Percentiles rank a stretch among this genome's conserved stretches.
These are phyloP conservation scores for Salvelinus alpinus DNA, from an alignment of 2,113 vertebrate species.

Conservation along the genomic window DNA sequence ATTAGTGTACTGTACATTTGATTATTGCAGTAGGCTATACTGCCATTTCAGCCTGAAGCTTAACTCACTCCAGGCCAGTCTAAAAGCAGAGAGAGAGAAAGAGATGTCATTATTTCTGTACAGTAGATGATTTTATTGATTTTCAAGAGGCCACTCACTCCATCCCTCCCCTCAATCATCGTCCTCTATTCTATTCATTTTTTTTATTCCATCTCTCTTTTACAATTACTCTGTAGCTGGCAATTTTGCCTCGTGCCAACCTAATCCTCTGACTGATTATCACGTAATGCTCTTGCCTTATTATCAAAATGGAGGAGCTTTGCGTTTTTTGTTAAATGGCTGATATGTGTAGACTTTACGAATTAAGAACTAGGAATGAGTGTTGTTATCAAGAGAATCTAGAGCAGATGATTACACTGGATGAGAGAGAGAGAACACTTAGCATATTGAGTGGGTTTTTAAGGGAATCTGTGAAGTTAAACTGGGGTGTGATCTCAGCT, in stretches of 20 bases:
- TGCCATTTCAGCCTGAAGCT: no score
- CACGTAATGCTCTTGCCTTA: conserved; percentile 65
- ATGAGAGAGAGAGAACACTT: conserved; percentile 51
- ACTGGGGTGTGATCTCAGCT: conserved; percentile 60
- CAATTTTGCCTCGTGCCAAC: conserved; percentile 49
- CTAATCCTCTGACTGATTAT: conserved; percentile 66
- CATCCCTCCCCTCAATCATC: conserved; percentile 65
- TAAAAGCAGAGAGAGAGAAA: no score
- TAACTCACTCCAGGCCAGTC: no score
- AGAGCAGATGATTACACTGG: conserved; percentile 45
- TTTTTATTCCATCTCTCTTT: conserved; percentile 54
- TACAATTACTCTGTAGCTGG: conserved; percentile 51
- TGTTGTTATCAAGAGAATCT: conserved; percentile 53
- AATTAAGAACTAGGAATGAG: conserved; percentile 41
- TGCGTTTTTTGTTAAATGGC: conserved; percentile 55
- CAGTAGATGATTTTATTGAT: conserved; percentile 68
- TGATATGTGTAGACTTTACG: conserved; percentile 42
- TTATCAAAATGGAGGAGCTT: conserved; percentile 70
- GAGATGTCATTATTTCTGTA: background rate
- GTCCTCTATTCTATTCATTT: conserved; percentile 50
- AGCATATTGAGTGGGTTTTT: conserved; percentile 62
- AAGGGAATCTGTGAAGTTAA: conserved; percentile 49
- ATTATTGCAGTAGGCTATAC: no score
- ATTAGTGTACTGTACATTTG: no score
- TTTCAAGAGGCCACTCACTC: conserved; percentile 59